These are phyloP conservation scores for Caenorhabditis macrosperma DNA, from an alignment of 2,888 invertebrate species.

Conservation along the genomic window DNA sequence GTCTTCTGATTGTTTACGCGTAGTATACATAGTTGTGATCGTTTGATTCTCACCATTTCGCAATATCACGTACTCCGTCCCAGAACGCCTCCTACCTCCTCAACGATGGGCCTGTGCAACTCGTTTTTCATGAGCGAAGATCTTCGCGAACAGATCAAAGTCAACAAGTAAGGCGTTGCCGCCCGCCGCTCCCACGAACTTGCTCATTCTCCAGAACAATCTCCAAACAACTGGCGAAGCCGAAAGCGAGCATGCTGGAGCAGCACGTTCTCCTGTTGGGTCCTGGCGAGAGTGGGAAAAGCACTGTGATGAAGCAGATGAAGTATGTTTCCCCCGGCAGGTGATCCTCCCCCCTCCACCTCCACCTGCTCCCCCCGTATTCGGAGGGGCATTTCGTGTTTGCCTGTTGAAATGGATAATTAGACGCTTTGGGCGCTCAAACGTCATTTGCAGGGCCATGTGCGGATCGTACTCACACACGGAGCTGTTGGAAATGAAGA, in stretches of 20 bases:
- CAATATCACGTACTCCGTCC: neutral
- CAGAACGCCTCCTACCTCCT: neutral
- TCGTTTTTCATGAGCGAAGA: conserved; percentile 3
- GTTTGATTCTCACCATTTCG: too few relatives aligned
- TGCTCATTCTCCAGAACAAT: conserved; percentile 40
- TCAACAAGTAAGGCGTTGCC: conserved; percentile 9
- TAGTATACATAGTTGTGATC: too few relatives aligned
- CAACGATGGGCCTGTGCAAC: conserved; percentile 19
- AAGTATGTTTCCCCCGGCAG: conserved; percentile 53
- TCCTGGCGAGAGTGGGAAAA: conserved; percentile 77
- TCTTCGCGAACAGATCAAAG: conserved; percentile 15
- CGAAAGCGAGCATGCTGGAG: conserved; percentile 12
- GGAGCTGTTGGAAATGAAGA: conserved; percentile 68
- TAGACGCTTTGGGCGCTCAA: too few relatives aligned
- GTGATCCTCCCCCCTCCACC: neutral
- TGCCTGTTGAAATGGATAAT: neutral
- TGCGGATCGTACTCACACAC: conserved; percentile 40
- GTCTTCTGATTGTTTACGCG: too few relatives aligned
- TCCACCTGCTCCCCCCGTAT: too few relatives aligned
- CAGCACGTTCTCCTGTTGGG: conserved; percentile 61
- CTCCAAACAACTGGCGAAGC: conserved; percentile 47
- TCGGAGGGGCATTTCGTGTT: too few relatives aligned
- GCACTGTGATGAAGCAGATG: conserved; percentile 75
- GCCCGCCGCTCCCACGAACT: neutral
- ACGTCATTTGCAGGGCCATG: conserved; percentile 28